Conservation (phyloP, 2,113 vertebrate species). For the Caranx ignobilis region DNA sequence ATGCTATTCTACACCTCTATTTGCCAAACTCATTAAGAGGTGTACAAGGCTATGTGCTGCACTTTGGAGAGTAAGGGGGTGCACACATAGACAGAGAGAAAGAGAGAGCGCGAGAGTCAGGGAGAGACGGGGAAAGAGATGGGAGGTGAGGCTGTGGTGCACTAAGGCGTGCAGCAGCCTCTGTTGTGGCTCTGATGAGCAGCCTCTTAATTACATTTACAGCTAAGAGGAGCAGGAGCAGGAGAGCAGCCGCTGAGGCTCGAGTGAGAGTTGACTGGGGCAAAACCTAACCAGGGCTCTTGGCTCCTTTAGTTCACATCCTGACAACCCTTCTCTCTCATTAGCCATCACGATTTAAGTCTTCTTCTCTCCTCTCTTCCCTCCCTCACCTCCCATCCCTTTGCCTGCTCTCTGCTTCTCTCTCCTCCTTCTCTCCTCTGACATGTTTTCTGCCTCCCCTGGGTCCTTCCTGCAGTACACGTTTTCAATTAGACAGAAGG, state of each 20-base stretch:
- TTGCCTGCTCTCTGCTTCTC: slow-evolving; percentile 50
- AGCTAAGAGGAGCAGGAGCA: slow-evolving; percentile 78
- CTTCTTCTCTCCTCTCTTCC: slow-evolving; percentile 43
- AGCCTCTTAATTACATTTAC: slow-evolving; percentile 83
- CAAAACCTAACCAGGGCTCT: slow-evolving; percentile 62
- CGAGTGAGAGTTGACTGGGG: slow-evolving; percentile 58
- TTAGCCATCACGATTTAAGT: slow-evolving; percentile 57
- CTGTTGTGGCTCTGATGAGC: slow-evolving; percentile 73
- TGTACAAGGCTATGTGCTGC: slow-evolving; percentile 39
- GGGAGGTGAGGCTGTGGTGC: slow-evolving; percentile 61
- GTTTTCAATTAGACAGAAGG: slow-evolving; percentile 82
- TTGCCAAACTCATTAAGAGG: slow-evolving; percentile 71
- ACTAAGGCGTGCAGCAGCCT: slow-evolving; percentile 65
- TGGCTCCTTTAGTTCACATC: slow-evolving; percentile 59
- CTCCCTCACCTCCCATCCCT: slow-evolving; percentile 47
- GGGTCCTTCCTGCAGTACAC: slow-evolving; percentile 69
- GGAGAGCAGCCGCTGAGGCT: slow-evolving; percentile 67
- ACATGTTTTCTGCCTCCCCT: slow-evolving; percentile 60
- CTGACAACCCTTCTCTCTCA: slow-evolving; percentile 61
- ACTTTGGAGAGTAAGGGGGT: slow-evolving; percentile 40
- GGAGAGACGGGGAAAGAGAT: slow-evolving; percentile 39
- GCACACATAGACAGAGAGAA: slow-evolving; percentile 20
- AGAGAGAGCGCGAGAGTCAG: slow-evolving; percentile 8
- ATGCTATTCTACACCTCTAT: slow-evolving; percentile 54
- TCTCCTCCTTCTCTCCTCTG: slow-evolving; percentile 45